Base-by-base conservation (phyloP, 1,140 invertebrate genomes). In the Neoseiulus cucumeris region DNA sequence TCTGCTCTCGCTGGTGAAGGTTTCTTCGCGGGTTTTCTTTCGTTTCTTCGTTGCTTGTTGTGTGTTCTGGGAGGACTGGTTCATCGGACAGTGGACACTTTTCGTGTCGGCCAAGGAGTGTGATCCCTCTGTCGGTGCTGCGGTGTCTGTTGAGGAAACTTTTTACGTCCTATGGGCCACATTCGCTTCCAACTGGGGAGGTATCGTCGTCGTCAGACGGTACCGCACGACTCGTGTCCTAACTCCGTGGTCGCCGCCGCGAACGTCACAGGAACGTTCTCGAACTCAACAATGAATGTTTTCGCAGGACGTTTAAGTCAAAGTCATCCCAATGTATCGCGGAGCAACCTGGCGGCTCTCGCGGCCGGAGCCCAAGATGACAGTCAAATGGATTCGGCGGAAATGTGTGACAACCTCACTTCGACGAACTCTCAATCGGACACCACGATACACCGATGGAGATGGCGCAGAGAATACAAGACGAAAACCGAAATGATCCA, bases 331-430 rank as follows among this genome's bases (percentile, higher is more conserved):
- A 70, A 72, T 44, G 70, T 72, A 4, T 72, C 71, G 12, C 65
- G 74, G n/a, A 76, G 76, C 70, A 84, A 77, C 68, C 68, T 72
- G 74, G 84, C 77, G 12, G 64, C 66, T 25, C 65, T 69, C 44
- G 39, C 59, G 6, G 42, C 47, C 17, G 59, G 45, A 18, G 44
- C 41, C 22, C 18, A 29, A 12, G 69, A 68, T 66, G 82, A 86
- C 82, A 14, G 84, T 85, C 75, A 82, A 83, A 69, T 85, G 83
- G 42, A 84, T 82, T 9, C 83, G 85, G 67, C 82, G 84, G 68
- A 85, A 82, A 70, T 84, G 81, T 45, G 81, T 81, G 0, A 82
- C 80, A 47, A 84, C 82, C 0, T 72, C 72, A n/a, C 70, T 69
- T 30, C 72, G 72, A 28, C 82, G 84, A 69, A 84, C 83, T 70